Evolutionary conservation across 2,888 invertebrate genomes (phyloP).

Genomic region (Odontocerum albicorne): DNA sequence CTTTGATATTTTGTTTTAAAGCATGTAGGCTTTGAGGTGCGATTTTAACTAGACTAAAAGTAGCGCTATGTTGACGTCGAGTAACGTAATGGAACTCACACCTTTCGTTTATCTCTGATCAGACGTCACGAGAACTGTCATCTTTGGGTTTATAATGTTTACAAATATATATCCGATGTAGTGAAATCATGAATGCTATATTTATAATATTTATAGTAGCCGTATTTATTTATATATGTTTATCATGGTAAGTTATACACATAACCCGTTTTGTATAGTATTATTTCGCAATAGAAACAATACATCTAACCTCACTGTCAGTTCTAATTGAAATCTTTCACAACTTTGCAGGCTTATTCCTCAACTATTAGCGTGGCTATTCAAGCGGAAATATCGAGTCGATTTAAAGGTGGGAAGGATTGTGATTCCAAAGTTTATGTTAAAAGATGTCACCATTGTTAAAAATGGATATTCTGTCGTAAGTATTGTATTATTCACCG

Average conservation of each 20-base stretch:
- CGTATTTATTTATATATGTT: background rate
- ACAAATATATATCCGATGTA: background rate
- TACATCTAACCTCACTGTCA: conserved; percentile 8
- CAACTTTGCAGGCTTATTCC: conserved; percentile 69
- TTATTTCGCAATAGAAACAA: no score
- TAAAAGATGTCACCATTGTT: conserved; percentile 78
- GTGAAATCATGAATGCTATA: conserved; percentile 2
- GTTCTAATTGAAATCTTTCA: conserved; percentile 10
- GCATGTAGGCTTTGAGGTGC: no score
- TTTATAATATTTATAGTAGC: background rate
- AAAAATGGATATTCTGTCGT: conserved; percentile 79
- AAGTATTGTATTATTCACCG: conserved; percentile 48
- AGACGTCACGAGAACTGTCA: no score
- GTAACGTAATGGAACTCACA: no score
- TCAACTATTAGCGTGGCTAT: conserved; percentile 74
- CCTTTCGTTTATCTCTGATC: no score
- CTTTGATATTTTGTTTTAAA: no score
- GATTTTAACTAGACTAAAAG: no score
- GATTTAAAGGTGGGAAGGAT: conserved; percentile 80
- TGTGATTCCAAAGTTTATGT: conserved; percentile 74
- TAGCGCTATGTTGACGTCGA: no score
- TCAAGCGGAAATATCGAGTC: conserved; percentile 77
- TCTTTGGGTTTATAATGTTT: no score
- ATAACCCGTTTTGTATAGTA: background rate
- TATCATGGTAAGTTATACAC: background rate